Conservation (phyloP, 2,113 vertebrate genomes). For the Coryphaenoides rupestris region DNA sequence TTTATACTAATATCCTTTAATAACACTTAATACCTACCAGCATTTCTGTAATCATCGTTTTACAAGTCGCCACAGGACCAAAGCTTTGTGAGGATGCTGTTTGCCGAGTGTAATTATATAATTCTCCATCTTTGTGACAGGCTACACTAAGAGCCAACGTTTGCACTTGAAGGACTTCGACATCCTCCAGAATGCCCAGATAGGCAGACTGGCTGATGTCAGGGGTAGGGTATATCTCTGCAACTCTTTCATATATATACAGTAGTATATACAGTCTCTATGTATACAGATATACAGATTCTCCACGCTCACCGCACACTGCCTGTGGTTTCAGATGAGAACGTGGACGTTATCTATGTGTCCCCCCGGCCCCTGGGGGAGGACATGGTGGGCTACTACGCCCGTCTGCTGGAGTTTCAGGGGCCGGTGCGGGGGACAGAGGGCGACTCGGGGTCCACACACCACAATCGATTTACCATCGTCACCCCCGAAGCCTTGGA, state of each 20-base stretch:
- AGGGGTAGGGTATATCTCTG: constrained; percentile 67
- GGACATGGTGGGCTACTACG: constrained; percentile 81
- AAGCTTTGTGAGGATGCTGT: no score
- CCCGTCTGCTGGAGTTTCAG: constrained; percentile 79
- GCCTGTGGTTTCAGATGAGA: constrained; percentile 74
- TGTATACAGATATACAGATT: no score
- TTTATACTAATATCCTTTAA: no score
- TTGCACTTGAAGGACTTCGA: constrained; percentile 64
- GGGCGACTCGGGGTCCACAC: constrained; percentile 59
- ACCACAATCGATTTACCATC: constrained; percentile 81
- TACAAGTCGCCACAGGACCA: no score
- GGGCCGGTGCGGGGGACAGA: constrained; percentile 66
- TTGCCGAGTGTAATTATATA: no score
- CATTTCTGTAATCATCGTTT: no score
- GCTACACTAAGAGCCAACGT: constrained; percentile 70
- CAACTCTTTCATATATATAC: background rate
- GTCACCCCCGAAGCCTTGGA: constrained; percentile 86
- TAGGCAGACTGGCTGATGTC: constrained; percentile 84
- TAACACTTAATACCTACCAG: no score
- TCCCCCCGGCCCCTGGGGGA: constrained; percentile 78
- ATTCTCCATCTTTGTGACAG: constrained; percentile 56
- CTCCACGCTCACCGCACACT: background rate
- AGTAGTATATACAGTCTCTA: no score
- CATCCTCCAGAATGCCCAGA: constrained; percentile 80
- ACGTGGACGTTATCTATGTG: constrained; percentile 88